These are phyloP conservation scores for Kryphioiulus occultus DNA, from an alignment of 2,888 invertebrate genomes.

Conservation along the genomic window DNA sequence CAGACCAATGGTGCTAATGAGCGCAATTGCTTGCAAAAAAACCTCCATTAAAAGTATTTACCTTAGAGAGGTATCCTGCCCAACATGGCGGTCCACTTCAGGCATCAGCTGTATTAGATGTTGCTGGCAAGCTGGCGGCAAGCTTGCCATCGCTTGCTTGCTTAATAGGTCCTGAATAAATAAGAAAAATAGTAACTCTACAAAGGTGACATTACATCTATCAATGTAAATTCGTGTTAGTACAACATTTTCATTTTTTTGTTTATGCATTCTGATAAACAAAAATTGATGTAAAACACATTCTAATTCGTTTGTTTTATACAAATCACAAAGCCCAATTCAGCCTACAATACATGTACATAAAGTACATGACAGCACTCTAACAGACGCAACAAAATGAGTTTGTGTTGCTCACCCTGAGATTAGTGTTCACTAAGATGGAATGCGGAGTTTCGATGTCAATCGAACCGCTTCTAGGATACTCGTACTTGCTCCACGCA, in stretches of 20 bases:
- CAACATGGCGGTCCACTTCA: slow-evolving; percentile 77
- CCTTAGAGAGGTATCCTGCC: slow-evolving; percentile 63
- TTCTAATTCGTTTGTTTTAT: no score
- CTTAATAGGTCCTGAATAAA: slow-evolving; percentile 75
- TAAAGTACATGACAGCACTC: no score
- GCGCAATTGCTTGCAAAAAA: no score
- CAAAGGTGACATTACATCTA: no score
- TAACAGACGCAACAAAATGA: no score
- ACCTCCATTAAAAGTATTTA: slow-evolving; percentile 55
- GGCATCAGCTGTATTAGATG: slow-evolving; percentile 91
- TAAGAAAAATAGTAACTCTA: slow-evolving; percentile 47
- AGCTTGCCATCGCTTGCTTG: slow-evolving; percentile 87
- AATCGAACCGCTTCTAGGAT: slow-evolving; percentile 91
- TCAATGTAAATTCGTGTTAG: no score
- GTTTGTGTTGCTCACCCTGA: slow-evolving; percentile 63
- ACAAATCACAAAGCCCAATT: no score
- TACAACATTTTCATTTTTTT: no score
- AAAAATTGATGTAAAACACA: no score
- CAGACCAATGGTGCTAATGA: no score
- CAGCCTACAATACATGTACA: no score
- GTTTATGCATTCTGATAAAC: no score
- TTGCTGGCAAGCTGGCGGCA: slow-evolving; percentile 89
- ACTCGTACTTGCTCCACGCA: slow-evolving; percentile 59
- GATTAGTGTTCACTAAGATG: slow-evolving; percentile 89
- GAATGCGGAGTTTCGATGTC: slow-evolving; percentile 96